These are phyloP conservation scores for Exaiptasia diaphana DNA, from an alignment of 64 coral and sea anemone species.

Conservation along the genomic window DNA sequence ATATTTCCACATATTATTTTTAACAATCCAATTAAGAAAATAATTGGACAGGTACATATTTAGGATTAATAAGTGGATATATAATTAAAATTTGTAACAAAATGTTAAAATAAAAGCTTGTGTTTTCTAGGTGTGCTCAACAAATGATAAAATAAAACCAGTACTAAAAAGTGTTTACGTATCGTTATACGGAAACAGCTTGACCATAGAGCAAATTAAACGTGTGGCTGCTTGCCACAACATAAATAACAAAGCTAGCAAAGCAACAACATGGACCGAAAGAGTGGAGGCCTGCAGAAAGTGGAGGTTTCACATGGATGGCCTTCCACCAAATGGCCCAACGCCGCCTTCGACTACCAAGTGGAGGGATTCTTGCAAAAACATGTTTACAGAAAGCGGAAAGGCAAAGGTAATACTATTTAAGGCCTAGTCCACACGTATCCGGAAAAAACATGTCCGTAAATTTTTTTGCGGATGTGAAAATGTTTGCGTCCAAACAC, in stretches of 20 bases:
- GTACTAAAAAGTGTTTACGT: background rate
- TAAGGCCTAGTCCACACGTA: background rate
- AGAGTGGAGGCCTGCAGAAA: background rate
- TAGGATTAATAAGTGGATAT: background rate
- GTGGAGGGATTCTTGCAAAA: background rate
- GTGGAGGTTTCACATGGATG: background rate
- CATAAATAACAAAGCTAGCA: background rate
- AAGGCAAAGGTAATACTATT: too few species aligned
- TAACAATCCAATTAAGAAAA: too few species aligned
- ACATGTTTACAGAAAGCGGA: background rate
- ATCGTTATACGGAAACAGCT: background rate
- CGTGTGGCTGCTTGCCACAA: background rate
- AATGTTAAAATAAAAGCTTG: background rate
- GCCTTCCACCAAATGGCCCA: background rate
- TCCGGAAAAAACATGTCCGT: too few species aligned
- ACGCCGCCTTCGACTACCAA: background rate
- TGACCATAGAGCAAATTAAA: background rate
- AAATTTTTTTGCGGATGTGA: slow-evolving; percentile 8
- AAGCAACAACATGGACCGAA: background rate
- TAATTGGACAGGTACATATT: background rate
- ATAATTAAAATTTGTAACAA: background rate
- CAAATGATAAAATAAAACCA: background rate
- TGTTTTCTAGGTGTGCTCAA: background rate
- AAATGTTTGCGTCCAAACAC: slow-evolving; percentile 41
- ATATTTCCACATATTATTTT: too few species aligned